Percentiles rank a stretch among this genome's conserved stretches.
phyloP scores from a whole-genome alignment of 2,797 vertebrate species.

The Periophthalmus magnuspinnatus region DNA sequence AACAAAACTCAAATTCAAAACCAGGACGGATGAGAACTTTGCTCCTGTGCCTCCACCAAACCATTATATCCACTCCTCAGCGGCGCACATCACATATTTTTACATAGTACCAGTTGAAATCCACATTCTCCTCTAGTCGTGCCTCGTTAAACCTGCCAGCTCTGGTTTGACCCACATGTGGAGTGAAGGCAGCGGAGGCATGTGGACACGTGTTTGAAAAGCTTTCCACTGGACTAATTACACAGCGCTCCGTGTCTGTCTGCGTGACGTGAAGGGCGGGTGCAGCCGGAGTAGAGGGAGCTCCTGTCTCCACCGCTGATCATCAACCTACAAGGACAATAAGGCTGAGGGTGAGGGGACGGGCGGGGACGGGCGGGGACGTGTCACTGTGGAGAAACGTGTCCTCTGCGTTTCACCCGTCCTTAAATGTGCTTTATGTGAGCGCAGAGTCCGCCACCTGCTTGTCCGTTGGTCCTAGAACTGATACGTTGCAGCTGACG shows the following conservation, averaged over 20 bases:
- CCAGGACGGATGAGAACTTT: neutral
- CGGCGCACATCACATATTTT: neutral
- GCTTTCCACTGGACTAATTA: neutral
- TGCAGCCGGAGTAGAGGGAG: constrained; percentile 22
- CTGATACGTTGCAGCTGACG: no score
- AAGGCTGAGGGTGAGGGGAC: neutral
- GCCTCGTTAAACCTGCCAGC: neutral
- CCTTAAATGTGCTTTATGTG: neutral
- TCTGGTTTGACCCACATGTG: constrained; percentile 1
- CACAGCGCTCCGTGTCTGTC: constrained; percentile 12
- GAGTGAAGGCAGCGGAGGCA: neutral
- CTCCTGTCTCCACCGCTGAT: constrained; percentile 32
- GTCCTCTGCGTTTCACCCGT: neutral
- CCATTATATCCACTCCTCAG: neutral
- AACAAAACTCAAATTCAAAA: no score
- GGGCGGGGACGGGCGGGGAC: neutral
- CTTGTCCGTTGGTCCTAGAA: no score
- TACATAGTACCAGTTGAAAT: neutral
- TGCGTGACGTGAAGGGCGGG: constrained; percentile 28
- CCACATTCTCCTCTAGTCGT: neutral
- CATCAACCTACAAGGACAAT: constrained; percentile 26
- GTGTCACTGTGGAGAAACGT: neutral
- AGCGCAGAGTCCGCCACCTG: neutral
- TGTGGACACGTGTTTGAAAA: constrained; percentile 8
- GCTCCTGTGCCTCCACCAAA: neutral